Evolutionary conservation across 2,797 vertebrate species (phyloP), one percentile per base, ranked within the genome.

Genomic region (Etheostoma perlongum): DNA sequence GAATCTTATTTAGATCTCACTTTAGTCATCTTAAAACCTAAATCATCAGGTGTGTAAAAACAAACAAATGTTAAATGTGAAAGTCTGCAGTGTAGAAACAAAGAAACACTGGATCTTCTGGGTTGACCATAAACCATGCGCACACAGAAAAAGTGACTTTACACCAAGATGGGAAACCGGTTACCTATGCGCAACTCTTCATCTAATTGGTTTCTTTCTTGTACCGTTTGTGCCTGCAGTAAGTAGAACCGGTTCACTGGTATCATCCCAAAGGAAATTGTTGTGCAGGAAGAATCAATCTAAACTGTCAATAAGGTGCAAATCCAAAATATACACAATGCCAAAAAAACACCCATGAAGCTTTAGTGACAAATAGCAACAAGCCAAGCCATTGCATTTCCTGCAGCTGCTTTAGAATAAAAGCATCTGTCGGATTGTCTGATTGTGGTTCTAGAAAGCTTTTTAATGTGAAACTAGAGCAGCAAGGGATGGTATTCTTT

Each of bases 1-100:
- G 49, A 55, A 60, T 64, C 16, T 40, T 44, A 40, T 40, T 40
- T 67, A 40, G 59, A 48, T 44, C 57, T 57, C n/a, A 47, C 12
- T n/a, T 52, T 13, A 76, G 44, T 40, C 58, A 4, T 18, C 42
- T 51, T 11, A 47, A 62, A 51, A 74, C 54, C 30, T 0, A 23
- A 14, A 59, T 63, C 47, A 68, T 11, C 6, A 36, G 6, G 42
- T 5, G 14, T 15, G 36, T 49, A 23, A 30, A 69, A n/a, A 15
- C 10, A 44, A 44, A 44, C 55, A 44, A 40, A 52, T 2, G 19
- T 25, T 67, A 5, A 21, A 18, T 30, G 10, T 44, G 2, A 52
- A 0, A 27, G 0, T 19, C 30, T 36, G 18, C 25, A 40, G 33
- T 48, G 3, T 13, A 52, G 12, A n/a, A 15, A 15, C 30, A n/a